Evolutionary conservation across 1,140 invertebrate species (phyloP), one percentile per base, ranked within the genome.

Genomic region (Drosophila kohkoa): DNA sequence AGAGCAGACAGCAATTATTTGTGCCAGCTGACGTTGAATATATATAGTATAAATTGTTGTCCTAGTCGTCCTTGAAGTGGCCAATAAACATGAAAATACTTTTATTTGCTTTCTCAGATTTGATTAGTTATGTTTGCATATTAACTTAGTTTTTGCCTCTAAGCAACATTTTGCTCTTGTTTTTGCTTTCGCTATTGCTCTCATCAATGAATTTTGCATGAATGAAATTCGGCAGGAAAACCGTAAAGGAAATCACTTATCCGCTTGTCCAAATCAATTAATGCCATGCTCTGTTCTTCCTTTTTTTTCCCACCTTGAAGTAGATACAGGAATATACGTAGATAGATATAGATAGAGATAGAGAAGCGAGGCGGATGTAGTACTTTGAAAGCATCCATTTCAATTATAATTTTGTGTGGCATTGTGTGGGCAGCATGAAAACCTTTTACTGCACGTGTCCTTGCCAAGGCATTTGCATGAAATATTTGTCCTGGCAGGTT

Each of bases 381-480:
- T 68, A 64, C 46, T 59, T 43, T 57, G 58, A 48, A 51, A 70
- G 52, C 77, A 83, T 81, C 79, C 68, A 81, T 82, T 87, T 87
- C 82, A 87, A 87, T 82, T 73, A 65, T 76, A 75, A 71, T 59
- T 63, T 54, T 35, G 49, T 64, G 51, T 30, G 51, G 54, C 63
- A 58, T n/a, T 45, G 38, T 68, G 48, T 66, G 63, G 57, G 71
- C 58, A 43, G 60, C 43, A 15, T 35, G 5, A 81, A 71, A 87
- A 78, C 79, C 74, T 79, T 76, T 87, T 76, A 67, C 63, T 70
- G 76, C 52, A 57, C 43, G 43, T 71, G 85, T 75, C 85, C 83
- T 88, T 88, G 80, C 49, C 63, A 72, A 45, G 45, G 72, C 64
- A 87, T 77, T 79, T 69, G 85, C 80, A 89, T 88, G 72, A 75